These are phyloP conservation scores for Eupithecia subfuscata DNA, from an alignment of 2,888 invertebrate species.

Conservation along the genomic window DNA sequence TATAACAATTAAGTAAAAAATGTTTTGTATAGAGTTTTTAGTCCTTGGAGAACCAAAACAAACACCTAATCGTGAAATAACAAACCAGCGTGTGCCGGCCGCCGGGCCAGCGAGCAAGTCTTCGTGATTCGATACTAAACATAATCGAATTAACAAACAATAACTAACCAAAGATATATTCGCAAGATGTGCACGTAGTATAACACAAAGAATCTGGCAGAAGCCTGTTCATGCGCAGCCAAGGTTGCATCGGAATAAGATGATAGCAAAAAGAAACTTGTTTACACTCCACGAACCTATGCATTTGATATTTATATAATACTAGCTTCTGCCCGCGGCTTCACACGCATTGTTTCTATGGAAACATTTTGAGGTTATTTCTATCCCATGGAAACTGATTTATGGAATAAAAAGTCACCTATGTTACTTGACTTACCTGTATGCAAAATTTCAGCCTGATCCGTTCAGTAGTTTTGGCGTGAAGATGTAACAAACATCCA, in stretches of 20 bases:
- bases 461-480: too few species aligned
- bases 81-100: not conserved
- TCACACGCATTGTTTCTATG: too few species aligned
- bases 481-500: too few species aligned
- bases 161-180: not conserved
- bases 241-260: not conserved
- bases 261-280: not conserved
- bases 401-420: too few species aligned
- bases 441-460: too few species aligned
- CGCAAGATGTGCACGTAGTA: not conserved
- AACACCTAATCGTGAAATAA: not conserved
- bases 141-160: slow-evolving; percentile 13
- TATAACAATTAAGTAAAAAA: not conserved
- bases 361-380: too few species aligned
- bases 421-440: too few species aligned
- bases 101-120: not conserved
- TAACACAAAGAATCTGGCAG: slow-evolving; percentile 5
- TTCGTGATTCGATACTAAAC: slow-evolving; percentile 21
- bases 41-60: slow-evolving; percentile 20
- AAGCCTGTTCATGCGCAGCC: not conserved
- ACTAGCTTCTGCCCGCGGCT: too few species aligned
- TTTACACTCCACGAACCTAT: not conserved
- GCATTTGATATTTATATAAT: not conserved
- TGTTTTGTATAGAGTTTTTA: not conserved
- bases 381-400: too few species aligned